phyloP scores from a whole-genome alignment of 2,797 vertebrate genomes.

The Sternarchorhynchus goeldii region DNA sequence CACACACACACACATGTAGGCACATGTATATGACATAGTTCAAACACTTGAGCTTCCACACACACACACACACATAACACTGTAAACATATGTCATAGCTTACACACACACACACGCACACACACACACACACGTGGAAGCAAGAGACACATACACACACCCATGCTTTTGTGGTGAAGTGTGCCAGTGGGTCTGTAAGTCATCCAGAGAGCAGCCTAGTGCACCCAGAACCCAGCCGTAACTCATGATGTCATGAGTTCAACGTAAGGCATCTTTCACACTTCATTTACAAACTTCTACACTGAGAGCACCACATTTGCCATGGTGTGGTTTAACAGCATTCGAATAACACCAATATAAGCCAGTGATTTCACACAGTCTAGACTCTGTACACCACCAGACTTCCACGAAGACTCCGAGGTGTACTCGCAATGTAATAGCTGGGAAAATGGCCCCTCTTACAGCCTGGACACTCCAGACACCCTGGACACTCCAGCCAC shows the following conservation, averaged over 20 bases:
- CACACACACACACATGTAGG: too few species aligned
- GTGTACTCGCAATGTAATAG: neutral
- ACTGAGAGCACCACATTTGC: too few species aligned
- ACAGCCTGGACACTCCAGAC: too few species aligned
- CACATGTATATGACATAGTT: too few species aligned
- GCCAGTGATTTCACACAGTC: too few species aligned
- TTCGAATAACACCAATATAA: too few species aligned
- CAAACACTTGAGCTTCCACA: too few species aligned
- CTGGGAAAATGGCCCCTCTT: neutral
- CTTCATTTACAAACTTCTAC: neutral
- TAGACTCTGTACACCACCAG: neutral
- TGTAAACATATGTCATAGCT: neutral
- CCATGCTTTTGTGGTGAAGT: neutral
- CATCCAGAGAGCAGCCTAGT: neutral
- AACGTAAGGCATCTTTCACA: neutral
- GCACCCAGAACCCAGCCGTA: neutral
- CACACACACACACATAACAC: neutral
- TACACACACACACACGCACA: too few species aligned
- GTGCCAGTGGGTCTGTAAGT: conserved; percentile 17
- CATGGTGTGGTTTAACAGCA: too few species aligned
- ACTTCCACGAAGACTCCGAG: neutral
- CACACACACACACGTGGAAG: too few species aligned
- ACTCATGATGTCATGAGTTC: neutral
- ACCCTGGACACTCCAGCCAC: neutral
- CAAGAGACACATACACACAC: neutral